Evolutionary conservation across 1,140 invertebrate species (phyloP).

Genomic region (Aricia agestis): DNA sequence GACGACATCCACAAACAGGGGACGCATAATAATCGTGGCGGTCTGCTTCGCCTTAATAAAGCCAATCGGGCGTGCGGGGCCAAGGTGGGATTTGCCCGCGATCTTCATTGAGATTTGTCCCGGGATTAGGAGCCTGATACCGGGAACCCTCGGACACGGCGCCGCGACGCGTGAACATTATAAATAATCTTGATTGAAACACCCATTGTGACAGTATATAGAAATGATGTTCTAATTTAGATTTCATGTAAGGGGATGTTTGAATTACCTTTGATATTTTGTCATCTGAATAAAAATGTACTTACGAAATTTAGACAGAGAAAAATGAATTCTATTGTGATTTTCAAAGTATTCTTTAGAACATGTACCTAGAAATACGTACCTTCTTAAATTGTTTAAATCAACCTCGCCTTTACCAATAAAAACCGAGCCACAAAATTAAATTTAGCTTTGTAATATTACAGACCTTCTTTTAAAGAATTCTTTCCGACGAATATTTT

Average conservation of each 20-base stretch:
- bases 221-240: background rate
- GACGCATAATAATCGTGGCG: constrained; percentile 74
- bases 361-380: background rate
- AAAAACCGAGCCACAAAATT: background rate
- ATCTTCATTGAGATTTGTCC: constrained; percentile 75
- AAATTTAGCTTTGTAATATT: background rate
- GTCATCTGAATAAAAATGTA: background rate
- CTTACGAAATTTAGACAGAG: background rate
- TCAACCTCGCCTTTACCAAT: background rate
- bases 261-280: background rate
- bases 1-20: constrained; percentile 69
- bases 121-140: constrained; percentile 66
- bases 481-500: background rate
- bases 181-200: constrained; percentile 19
- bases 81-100: constrained; percentile 57
- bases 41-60: constrained; percentile 75
- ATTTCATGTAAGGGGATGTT: background rate
- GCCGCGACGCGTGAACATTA: constrained; percentile 17
- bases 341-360: background rate
- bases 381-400: background rate
- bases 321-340: background rate
- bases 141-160: constrained; percentile 35
- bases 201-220: constrained; percentile 13
- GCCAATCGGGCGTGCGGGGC: constrained; percentile 57
- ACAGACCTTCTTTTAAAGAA: background rate